Evolutionary conservation across 2,888 invertebrate genomes (phyloP).

Genomic region (Drosophila neotestacea): DNA sequence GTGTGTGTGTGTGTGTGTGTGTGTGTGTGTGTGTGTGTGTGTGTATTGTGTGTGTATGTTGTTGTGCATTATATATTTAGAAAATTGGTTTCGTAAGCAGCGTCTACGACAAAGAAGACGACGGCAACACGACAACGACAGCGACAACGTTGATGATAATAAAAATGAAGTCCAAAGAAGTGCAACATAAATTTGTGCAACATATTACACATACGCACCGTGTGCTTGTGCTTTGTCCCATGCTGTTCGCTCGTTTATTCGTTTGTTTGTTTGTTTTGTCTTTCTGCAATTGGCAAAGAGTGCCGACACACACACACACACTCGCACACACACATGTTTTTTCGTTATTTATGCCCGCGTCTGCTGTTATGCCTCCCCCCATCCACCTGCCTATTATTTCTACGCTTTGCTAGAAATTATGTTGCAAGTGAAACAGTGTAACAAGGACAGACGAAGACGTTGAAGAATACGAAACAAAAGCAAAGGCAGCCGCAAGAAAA

Average conservation of each 20-base stretch:
- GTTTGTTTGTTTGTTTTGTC: slow-evolving; percentile 40
- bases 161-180: slow-evolving; percentile 76
- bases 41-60: slow-evolving; percentile 16
- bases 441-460: slow-evolving; percentile 62
- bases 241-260: slow-evolving; percentile 6
- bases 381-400: slow-evolving; percentile 11
- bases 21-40: background rate
- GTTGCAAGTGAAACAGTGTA: slow-evolving; percentile 67
- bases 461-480: slow-evolving; percentile 56
- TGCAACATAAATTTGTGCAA: slow-evolving; percentile 79
- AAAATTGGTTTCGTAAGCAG: slow-evolving; percentile 59
- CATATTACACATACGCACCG: slow-evolving; percentile 77
- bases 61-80: slow-evolving; percentile 57
- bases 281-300: slow-evolving; percentile 59
- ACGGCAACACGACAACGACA: slow-evolving; percentile 17
- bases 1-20: slow-evolving; percentile 9
- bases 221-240: slow-evolving; percentile 35
- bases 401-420: slow-evolving; percentile 40
- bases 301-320: slow-evolving; percentile 40
- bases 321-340: slow-evolving; percentile 38
- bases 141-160: slow-evolving; percentile 67
- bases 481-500: slow-evolving; percentile 37
- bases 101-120: slow-evolving; percentile 35
- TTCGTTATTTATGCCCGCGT: slow-evolving; percentile 75
- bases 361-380: slow-evolving; percentile 33